These are phyloP conservation scores for Enteromius paludinosus DNA, from an alignment of 2,797 vertebrate genomes.

Conservation along the genomic window DNA sequence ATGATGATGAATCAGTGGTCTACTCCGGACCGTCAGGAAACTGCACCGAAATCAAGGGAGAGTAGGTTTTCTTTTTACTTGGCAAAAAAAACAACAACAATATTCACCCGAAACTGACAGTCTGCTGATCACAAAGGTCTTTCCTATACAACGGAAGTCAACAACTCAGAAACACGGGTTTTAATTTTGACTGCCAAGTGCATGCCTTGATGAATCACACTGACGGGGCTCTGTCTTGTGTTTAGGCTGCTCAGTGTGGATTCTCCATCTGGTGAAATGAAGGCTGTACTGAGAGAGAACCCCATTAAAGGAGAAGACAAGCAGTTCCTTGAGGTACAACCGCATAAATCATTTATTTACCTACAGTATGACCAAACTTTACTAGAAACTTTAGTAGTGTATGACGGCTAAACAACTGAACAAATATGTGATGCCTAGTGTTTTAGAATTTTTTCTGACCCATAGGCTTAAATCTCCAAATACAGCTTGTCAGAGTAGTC, in stretches of 20 bases:
- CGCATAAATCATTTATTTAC: neutral
- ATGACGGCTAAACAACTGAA: neutral
- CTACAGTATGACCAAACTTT: neutral
- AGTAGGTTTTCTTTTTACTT: constrained; percentile 79
- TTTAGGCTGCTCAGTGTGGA: constrained; percentile 88
- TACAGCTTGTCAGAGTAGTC: neutral
- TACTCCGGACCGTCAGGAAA: constrained; percentile 90
- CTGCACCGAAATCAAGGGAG: constrained; percentile 93
- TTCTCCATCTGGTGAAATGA: constrained; percentile 91
- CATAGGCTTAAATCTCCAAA: neutral
- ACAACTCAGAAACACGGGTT: neutral
- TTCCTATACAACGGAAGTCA: neutral
- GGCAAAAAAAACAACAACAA: too few relatives aligned
- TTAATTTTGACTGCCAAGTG: too few relatives aligned
- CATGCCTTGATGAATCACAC: too few relatives aligned
- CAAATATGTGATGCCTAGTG: neutral
- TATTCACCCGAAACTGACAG: neutral
- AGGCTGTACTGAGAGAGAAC: constrained; percentile 89
- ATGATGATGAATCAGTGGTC: constrained; percentile 87
- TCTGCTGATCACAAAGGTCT: neutral
- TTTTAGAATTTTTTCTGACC: neutral
- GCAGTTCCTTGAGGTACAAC: constrained; percentile 91
- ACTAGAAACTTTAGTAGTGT: neutral
- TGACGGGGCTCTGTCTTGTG: neutral
- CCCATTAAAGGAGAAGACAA: constrained; percentile 86